Base-by-base conservation (phyloP, 1,140 invertebrate genomes). In the Sinella curviseta region DNA sequence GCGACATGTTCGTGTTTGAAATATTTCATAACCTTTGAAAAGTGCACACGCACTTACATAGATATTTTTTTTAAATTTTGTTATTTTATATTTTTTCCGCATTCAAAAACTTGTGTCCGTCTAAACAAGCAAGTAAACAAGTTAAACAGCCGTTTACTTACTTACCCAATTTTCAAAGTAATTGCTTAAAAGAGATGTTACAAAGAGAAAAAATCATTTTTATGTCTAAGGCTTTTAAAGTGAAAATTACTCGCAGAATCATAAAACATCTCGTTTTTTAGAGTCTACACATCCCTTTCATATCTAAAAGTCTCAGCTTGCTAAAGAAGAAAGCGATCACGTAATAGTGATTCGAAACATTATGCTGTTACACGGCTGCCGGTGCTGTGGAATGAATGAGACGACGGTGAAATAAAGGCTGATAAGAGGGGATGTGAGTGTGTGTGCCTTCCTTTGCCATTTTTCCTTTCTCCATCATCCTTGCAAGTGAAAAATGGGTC, bases 401-500 rank as follows among this genome's bases (percentile, higher is more conserved):
- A n/a, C 24, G 57, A 60, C 3, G 39, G 39, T 20, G 20, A 48
- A 48, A 48, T 48, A 20, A 48, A 48, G 20, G 39, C 8, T 48
- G 20, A 8, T 48, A 12, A 12, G 8, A 48, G 39, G 20, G 39
- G 20, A 48, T 48, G 39, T 48, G 39, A 12, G 20, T 48, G 8
- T 48, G 39, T 12, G 39, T 20, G 20, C 39, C 8, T 48, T 48
- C 39, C 39, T 48, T 20, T 8, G 39, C 39, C 39, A 48, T 12
- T 65, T 65, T 65, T 65, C 57, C 24, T 12, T 26, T 48, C 39
- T 16, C n/a, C n/a, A n/a, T n/a, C n/a, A 14, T 70, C 1, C 65
- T 17, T 70, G 65, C 65, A 70, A 70, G 65, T 70, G 65, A 70
- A 70, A 70, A 70, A 70, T 70, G 65, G 65, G 65, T 70, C 65